Evolutionary conservation across 2,113 vertebrate genomes (phyloP).

Genomic region (Suncus etruscus): DNA sequence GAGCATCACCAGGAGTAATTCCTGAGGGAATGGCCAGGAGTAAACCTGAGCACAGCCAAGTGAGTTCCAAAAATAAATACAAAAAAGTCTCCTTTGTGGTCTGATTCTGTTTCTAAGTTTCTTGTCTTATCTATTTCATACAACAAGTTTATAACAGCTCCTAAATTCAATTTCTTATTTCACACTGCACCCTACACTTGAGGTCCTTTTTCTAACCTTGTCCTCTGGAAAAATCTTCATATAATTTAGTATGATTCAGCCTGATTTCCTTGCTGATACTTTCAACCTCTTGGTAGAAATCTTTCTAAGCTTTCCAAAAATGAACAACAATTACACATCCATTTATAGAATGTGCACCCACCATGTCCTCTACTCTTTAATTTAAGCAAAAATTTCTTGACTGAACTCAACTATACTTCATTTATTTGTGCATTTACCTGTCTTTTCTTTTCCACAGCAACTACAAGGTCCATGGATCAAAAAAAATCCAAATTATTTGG

Average conservation of each 20-base stretch:
- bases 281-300: background rate
- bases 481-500: slow-evolving; percentile 23
- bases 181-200: background rate
- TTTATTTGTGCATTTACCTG: slow-evolving; percentile 49
- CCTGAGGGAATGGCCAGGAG: no score
- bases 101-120: slow-evolving; percentile 6
- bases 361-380: background rate
- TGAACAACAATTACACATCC: background rate
- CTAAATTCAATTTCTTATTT: background rate
- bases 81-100: background rate
- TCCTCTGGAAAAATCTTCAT: background rate
- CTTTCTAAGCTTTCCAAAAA: background rate
- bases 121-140: background rate
- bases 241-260: background rate
- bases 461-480: slow-evolving; percentile 10
- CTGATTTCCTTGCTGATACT: background rate
- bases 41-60: no score
- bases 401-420: background rate
- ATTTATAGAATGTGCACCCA: background rate
- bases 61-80: no score
- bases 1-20: no score
- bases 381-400: slow-evolving; percentile 13
- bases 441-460: background rate
- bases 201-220: background rate
- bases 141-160: background rate